Conservation (phyloP, 1,140 invertebrate species). For the Drosophila orosa region DNA sequence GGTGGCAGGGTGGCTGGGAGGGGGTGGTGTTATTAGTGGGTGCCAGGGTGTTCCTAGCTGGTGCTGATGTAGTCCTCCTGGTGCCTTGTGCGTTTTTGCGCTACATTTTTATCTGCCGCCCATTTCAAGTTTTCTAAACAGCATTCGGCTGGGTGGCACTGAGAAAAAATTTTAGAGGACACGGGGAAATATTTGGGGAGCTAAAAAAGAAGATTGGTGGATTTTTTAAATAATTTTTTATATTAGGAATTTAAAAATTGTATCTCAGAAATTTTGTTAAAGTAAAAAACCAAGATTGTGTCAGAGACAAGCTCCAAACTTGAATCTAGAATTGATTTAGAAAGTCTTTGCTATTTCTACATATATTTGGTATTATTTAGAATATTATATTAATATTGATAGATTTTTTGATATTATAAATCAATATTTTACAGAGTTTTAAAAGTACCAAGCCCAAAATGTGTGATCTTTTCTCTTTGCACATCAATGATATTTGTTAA, state of each 20-base stretch:
- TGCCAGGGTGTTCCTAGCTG: not conserved
- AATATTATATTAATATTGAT: too few relatives aligned
- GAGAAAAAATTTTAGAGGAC: not conserved
- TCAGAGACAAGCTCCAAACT: too few relatives aligned
- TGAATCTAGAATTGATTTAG: too few relatives aligned
- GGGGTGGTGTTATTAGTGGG: slow-evolving; percentile 28
- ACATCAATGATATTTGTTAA: too few relatives aligned
- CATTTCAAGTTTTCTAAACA: slow-evolving; percentile 76
- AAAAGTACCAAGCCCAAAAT: too few relatives aligned
- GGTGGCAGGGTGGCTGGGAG: not conserved
- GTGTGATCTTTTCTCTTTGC: too few relatives aligned
- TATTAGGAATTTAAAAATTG: not conserved
- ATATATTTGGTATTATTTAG: too few relatives aligned
- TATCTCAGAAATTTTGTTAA: too few relatives aligned
- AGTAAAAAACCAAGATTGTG: too few relatives aligned
- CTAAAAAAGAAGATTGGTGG: not conserved
- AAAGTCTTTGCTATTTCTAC: too few relatives aligned
- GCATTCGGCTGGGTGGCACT: slow-evolving; percentile 21
- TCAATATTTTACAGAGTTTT: too few relatives aligned
- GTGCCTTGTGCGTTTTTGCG: slow-evolving; percentile 12
- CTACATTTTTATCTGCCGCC: slow-evolving; percentile 72
- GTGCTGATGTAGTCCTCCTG: slow-evolving; percentile 18
- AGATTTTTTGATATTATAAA: too few relatives aligned
- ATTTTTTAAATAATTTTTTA: not conserved
- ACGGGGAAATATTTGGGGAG: not conserved